phyloP scores from a whole-genome alignment of 2,888 invertebrate genomes.

The Julus scandinavius region DNA sequence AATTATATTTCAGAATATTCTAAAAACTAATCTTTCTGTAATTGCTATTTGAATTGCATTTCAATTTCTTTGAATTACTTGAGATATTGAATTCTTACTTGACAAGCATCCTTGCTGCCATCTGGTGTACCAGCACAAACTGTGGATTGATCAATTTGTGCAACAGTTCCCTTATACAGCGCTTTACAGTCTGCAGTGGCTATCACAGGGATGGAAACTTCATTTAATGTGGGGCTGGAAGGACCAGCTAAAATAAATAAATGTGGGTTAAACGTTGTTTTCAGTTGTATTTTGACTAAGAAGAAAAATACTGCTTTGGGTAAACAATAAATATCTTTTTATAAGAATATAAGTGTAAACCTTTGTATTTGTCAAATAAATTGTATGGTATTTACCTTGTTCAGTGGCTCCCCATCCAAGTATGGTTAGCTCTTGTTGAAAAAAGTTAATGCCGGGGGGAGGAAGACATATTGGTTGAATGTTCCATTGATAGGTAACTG shows the following conservation, averaged over 20 bases:
- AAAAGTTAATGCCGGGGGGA: background rate
- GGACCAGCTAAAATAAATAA: background rate
- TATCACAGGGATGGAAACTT: background rate
- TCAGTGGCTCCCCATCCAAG: background rate
- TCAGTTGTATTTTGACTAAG: background rate
- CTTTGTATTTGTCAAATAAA: background rate
- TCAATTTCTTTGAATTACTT: background rate
- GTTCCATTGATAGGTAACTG: background rate
- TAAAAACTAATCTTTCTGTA: too few relatives aligned
- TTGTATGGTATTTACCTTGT: background rate
- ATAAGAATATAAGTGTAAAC: too few relatives aligned
- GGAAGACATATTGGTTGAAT: slow-evolving; percentile 43
- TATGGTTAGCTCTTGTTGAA: background rate
- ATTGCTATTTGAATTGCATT: background rate
- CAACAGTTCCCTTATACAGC: background rate
- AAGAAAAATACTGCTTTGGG: too few relatives aligned
- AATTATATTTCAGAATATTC: background rate
- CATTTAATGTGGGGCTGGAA: background rate
- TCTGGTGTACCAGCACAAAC: slow-evolving; percentile 15
- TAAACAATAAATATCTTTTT: too few relatives aligned
- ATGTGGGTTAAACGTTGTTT: background rate
- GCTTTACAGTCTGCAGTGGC: background rate
- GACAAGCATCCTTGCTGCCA: slow-evolving; percentile 43
- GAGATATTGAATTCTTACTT: background rate
- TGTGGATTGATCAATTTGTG: background rate